A percentile compares a stretch with the other conserved stretches of the same genome.
These are phyloP conservation scores for Benitochromis conjunctus DNA, from an alignment of 2,113 vertebrate species.

Conservation along the genomic window DNA sequence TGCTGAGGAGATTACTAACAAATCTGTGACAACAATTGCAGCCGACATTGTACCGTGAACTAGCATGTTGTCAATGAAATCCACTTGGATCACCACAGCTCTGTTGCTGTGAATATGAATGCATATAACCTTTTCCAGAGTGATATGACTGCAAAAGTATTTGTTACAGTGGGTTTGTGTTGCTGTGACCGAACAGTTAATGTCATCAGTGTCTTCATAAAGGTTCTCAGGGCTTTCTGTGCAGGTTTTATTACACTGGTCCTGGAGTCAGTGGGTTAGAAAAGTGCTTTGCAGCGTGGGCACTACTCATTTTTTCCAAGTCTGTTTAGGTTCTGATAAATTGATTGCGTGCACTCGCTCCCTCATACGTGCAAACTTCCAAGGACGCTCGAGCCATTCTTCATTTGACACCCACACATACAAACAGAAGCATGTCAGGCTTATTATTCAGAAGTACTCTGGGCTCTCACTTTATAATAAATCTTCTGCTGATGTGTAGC, in stretches of 20 bases:
- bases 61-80: not conserved
- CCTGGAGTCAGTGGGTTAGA: not conserved
- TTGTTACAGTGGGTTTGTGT: not conserved
- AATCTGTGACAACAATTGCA: slow-evolving; percentile 36
- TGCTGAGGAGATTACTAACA: slow-evolving; percentile 48
- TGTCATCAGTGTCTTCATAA: not conserved
- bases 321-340: not conserved
- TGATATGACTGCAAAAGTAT: not conserved
- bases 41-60: not conserved
- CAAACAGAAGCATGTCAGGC: not conserved
- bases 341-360: not conserved
- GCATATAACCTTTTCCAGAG: not conserved
- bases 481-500: not conserved
- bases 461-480: not conserved
- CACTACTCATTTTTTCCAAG: not conserved
- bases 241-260: not conserved
- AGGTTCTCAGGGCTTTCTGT: not conserved
- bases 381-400: not conserved
- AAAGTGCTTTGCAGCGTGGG: not conserved
- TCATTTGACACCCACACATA: not conserved
- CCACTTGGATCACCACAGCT: not conserved
- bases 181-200: not conserved
- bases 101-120: not conserved
- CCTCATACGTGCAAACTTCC: not conserved
- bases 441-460: not conserved